A percentile compares a stretch with the other conserved stretches of the same genome.
phyloP scores from a whole-genome alignment of 2,113 vertebrate genomes.

The Spea multiplicata region DNA sequence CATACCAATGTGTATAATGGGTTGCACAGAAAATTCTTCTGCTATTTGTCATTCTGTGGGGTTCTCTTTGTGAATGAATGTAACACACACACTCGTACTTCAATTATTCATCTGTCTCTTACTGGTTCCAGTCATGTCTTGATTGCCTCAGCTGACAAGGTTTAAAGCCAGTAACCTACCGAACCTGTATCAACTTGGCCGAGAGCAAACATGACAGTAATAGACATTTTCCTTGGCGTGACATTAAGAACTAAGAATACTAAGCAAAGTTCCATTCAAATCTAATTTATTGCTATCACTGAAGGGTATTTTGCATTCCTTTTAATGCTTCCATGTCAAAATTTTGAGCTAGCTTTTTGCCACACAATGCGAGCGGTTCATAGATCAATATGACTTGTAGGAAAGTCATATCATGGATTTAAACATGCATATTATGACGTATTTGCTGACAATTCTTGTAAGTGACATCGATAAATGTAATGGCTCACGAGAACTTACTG shows the following conservation, averaged over 20 bases:
- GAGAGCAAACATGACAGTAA: slow-evolving; percentile 49
- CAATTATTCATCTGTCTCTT: slow-evolving; percentile 18
- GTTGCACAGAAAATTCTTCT: background rate
- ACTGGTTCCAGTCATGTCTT: slow-evolving; percentile 27
- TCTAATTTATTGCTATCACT: slow-evolving; percentile 50
- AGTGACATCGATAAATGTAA: background rate
- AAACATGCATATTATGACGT: background rate
- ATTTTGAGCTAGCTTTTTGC: slow-evolving; percentile 25
- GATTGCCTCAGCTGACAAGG: slow-evolving; percentile 51
- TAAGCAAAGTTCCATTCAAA: slow-evolving; percentile 48
- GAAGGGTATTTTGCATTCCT: slow-evolving; percentile 31
- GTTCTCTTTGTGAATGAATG: background rate
- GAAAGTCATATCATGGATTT: slow-evolving; percentile 12
- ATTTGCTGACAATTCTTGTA: background rate
- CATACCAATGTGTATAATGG: background rate
- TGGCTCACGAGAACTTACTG: background rate
- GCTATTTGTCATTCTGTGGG: background rate
- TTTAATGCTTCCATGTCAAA: slow-evolving; percentile 40
- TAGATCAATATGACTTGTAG: slow-evolving; percentile 25
- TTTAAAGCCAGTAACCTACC: slow-evolving; percentile 51
- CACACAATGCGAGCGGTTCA: background rate
- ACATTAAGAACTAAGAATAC: slow-evolving; percentile 51
- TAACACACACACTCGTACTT: slow-evolving; percentile 3
- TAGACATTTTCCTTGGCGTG: slow-evolving; percentile 40
- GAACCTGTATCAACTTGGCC: slow-evolving; percentile 35